A percentile compares a stretch with the other conserved stretches of the same genome.
phyloP scores from a whole-genome alignment of 2,113 vertebrate genomes.

The Egretta garzetta region DNA sequence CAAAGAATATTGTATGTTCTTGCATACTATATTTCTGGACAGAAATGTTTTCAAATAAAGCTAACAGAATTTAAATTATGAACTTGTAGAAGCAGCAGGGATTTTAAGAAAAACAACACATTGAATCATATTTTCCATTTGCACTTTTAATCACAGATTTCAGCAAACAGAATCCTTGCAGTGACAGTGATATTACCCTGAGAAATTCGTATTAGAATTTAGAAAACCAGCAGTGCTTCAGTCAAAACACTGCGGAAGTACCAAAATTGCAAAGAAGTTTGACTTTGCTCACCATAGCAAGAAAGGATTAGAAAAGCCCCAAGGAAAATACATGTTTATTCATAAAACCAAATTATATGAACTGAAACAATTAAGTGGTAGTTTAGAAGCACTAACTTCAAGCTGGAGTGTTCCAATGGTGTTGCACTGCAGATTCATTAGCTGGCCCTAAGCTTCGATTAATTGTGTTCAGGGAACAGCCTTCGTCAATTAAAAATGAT shows the following conservation, averaged over 20 bases:
- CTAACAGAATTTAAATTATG: slow-evolving; percentile 73
- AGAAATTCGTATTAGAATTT: slow-evolving; percentile 53
- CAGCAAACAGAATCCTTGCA: slow-evolving; percentile 20
- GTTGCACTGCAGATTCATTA: slow-evolving; percentile 72
- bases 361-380: slow-evolving; percentile 68
- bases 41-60: slow-evolving; percentile 54
- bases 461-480: slow-evolving; percentile 68
- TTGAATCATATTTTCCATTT: slow-evolving; percentile 51
- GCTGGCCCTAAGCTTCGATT: slow-evolving; percentile 73
- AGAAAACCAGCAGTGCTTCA: slow-evolving; percentile 55
- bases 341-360: slow-evolving; percentile 74
- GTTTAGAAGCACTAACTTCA: slow-evolving; percentile 63
- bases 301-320: slow-evolving; percentile 47
- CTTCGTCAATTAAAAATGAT: slow-evolving; percentile 88
- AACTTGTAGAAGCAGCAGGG: slow-evolving; percentile 10
- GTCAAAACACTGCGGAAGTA: slow-evolving; percentile 37
- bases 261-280: background rate
- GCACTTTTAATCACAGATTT: slow-evolving; percentile 44
- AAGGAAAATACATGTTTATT: slow-evolving; percentile 75
- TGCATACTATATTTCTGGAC: slow-evolving; percentile 1
- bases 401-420: slow-evolving; percentile 35
- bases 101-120: slow-evolving; percentile 16
- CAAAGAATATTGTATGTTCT: background rate
- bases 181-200: slow-evolving; percentile 28
- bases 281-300: slow-evolving; percentile 15